Evolutionary conservation across 2,888 invertebrate genomes (phyloP), one percentile per base, ranked within the genome.

Genomic region (Parasteatoda lunata): DNA sequence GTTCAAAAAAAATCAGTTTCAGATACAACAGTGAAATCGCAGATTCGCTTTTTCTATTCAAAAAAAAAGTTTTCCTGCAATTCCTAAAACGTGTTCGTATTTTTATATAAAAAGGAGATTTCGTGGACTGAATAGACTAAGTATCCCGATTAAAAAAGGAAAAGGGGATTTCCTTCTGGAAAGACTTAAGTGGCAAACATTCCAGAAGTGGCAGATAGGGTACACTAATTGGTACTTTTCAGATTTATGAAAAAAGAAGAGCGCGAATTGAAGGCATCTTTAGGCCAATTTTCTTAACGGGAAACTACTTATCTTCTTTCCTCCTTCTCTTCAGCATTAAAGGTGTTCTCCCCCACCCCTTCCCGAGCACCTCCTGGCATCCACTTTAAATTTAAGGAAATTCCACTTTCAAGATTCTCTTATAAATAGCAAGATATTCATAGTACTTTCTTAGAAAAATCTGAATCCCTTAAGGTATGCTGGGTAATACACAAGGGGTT

Each of bases 221-320:
- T 47, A 65, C 70, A 48, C 83, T 83, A 83, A 83, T 83, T 83
- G 83, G 83, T 72, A 76, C 77, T 73, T 83, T 70, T 71, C 68
- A 83, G 83, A 83, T 77, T 83, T 83, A 83, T 83, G 83, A 83
- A 83, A 54, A 54, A 72, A 77, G 77, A 77, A 70, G 51, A 5
- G 72, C 7, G 54, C 66, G 66, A 52, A 73, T 73, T 30, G 66
- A 59, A 68, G 54, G 75, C 65, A 80, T 69, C 69, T 51, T 47
- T 51, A 54, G 68, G 59, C 81, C 75, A 68, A 73, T 81, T 81
- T 77, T 69, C 54, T 52, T 48, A 72, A 49, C 59, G 47, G 77
- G 45, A 49, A 30, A 54, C 45, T 54, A n/a, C 54, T 54, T 48
- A 30, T 59, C 47, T 69, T 66, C 70, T 70, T 70, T 11, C 8